Percentiles rank a stretch among this genome's conserved stretches.
These are phyloP conservation scores for Tragelaphus imberbis DNA, from an alignment of 2,113 vertebrate species.

Conservation along the genomic window DNA sequence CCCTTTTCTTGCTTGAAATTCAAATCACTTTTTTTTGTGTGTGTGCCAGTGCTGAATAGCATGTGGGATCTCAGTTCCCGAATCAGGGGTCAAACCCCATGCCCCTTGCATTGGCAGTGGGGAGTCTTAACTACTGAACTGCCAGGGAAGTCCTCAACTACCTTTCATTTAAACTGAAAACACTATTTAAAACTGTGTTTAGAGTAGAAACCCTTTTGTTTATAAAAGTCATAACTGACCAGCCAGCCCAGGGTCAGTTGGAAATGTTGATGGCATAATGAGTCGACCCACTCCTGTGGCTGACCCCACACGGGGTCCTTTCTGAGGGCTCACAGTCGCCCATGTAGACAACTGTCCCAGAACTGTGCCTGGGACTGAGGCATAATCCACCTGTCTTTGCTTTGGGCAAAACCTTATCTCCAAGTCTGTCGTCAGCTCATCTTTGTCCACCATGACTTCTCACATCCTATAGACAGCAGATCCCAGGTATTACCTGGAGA, in stretches of 20 bases:
- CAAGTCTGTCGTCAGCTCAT: not conserved
- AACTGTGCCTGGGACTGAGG: not conserved
- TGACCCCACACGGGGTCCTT: not conserved
- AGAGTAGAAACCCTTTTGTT: slow-evolving; percentile 19
- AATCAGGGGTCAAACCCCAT: not conserved
- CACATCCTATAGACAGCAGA: fast-evolving
- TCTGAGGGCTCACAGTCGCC: not conserved
- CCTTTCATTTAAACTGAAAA: slow-evolving; percentile 50
- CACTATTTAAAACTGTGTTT: slow-evolving; percentile 5
- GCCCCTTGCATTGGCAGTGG: not conserved
- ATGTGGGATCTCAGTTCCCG: not conserved
- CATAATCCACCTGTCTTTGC: fast-evolving
- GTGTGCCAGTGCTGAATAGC: not conserved
- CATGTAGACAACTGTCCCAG: not conserved
- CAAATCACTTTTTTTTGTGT: slow-evolving; percentile 40
- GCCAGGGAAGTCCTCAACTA: not conserved
- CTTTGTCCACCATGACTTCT: not conserved
- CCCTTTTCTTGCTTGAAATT: not conserved
- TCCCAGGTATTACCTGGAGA: not conserved
- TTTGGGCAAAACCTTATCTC: not conserved
- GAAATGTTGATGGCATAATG: not conserved
- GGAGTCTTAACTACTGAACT: not conserved
- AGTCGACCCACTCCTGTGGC: not conserved
- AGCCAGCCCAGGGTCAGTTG: not conserved
- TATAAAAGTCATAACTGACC: not conserved